Percentiles rank a stretch among this genome's conserved stretches.
phyloP scores from a whole-genome alignment of 2,888 invertebrate genomes.

The Ochropleura leucogaster region DNA sequence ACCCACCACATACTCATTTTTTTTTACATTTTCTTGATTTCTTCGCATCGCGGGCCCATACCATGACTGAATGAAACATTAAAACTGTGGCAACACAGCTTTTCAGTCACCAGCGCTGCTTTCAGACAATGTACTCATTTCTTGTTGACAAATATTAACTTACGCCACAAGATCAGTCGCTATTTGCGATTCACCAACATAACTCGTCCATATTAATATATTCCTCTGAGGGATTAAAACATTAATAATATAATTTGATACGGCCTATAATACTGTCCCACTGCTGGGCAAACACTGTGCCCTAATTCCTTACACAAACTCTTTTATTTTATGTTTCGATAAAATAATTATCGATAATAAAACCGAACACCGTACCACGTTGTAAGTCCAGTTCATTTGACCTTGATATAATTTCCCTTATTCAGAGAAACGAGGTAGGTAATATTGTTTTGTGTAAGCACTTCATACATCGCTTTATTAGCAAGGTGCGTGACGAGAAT shows the following conservation, averaged over 20 bases:
- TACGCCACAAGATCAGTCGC: background rate
- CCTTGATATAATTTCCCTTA: constrained; percentile 72
- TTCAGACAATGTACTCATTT: no score
- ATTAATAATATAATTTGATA: background rate
- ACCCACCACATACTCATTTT: no score
- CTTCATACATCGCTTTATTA: constrained; percentile 87
- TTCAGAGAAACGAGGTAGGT: constrained; percentile 70
- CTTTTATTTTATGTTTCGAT: no score
- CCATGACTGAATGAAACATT: no score
- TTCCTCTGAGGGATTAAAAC: background rate
- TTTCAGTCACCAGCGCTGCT: no score
- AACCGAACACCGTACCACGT: background rate
- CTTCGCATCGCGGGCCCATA: no score
- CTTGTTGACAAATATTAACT: background rate
- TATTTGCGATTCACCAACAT: background rate
- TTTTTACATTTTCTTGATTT: no score
- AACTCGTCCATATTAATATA: background rate
- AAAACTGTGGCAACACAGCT: no score
- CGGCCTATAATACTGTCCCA: no score
- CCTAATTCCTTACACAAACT: no score
- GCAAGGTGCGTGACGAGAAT: constrained; percentile 83
- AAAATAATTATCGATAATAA: background rate
- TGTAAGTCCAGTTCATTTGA: constrained; percentile 38
- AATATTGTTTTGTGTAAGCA: constrained; percentile 77
- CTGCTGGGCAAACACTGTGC: no score